Evolutionary conservation across 35 echinoderm and acorn worm species (phyloP).

Genomic region (Apostichopus californicus): DNA sequence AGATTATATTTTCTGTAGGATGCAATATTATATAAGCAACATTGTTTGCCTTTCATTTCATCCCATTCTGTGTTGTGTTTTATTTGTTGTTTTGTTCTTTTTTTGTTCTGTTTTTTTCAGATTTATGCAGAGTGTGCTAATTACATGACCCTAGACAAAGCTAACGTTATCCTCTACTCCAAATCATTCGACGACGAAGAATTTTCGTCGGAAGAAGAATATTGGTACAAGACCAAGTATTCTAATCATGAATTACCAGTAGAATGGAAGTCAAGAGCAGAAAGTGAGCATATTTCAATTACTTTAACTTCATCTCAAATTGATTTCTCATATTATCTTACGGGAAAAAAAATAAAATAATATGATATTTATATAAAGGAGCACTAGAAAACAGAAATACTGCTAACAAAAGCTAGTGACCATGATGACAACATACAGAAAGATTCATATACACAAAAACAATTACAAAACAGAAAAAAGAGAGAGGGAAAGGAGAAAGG

Average conservation of each 20-base stretch:
- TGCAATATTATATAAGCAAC: too few species aligned
- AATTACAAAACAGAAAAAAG: too few species aligned
- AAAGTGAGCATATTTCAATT: conserved; percentile 35
- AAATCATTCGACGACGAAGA: conserved; percentile 59
- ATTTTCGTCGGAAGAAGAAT: conserved; percentile 49
- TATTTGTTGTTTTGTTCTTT: background rate
- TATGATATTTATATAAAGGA: too few species aligned
- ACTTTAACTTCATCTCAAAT: background rate
- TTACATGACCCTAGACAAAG: conserved; percentile 60
- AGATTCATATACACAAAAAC: too few species aligned
- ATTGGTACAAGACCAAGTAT: conserved; percentile 78
- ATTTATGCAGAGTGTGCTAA: conserved; percentile 68
- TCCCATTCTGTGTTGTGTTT: background rate
- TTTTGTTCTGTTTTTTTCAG: conserved; percentile 27
- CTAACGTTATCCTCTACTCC: conserved; percentile 84
- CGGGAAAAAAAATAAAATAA: too few species aligned
- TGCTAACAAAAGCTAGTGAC: too few species aligned
- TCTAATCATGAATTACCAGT: conserved; percentile 64
- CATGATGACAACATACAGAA: too few species aligned
- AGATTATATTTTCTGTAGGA: too few species aligned
- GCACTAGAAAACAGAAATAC: too few species aligned
- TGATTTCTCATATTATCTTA: too few species aligned
- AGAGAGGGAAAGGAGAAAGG: too few species aligned
- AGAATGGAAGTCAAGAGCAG: conserved; percentile 68
- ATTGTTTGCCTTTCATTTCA: background rate